Evolutionary conservation across 2,797 vertebrate genomes (phyloP).

Genomic region (Neosilurus hyrtlii): DNA sequence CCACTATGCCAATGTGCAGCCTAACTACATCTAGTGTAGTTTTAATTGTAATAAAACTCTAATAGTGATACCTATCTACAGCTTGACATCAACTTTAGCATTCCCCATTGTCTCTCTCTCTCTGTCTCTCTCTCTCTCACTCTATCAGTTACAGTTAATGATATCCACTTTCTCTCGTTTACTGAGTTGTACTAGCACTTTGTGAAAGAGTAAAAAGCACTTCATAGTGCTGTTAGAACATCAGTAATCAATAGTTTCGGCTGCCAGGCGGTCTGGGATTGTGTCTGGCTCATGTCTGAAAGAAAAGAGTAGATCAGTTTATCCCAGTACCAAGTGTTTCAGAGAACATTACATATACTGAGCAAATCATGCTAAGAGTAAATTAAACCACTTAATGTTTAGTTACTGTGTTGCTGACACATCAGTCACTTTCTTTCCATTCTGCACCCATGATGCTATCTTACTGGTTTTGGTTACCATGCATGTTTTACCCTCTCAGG

Average conservation of each 20-base stretch:
- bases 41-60: not conserved
- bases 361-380: conserved; percentile 15
- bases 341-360: conserved; percentile 27
- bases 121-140: not conserved
- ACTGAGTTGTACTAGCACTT: conserved; percentile 2
- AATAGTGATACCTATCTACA: conserved; percentile 22
- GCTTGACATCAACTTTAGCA: not conserved
- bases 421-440: too few species aligned
- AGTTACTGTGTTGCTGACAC: conserved; percentile 6
- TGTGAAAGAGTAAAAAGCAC: conserved; percentile 9
- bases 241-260: conserved; percentile 34
- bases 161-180: conserved; percentile 8
- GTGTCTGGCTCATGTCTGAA: conserved; percentile 22
- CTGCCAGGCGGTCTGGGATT: conserved; percentile 27
- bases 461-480: too few species aligned
- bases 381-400: conserved; percentile 8
- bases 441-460: too few species aligned
- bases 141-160: not conserved
- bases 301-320: conserved; percentile 32
- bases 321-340: not conserved
- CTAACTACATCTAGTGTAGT: not conserved
- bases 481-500: too few species aligned
- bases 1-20: too few species aligned
- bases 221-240: not conserved
- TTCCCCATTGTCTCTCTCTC: not conserved